Conservation (phyloP, 2,888 invertebrate species). For the Microdon myrmicae region DNA sequence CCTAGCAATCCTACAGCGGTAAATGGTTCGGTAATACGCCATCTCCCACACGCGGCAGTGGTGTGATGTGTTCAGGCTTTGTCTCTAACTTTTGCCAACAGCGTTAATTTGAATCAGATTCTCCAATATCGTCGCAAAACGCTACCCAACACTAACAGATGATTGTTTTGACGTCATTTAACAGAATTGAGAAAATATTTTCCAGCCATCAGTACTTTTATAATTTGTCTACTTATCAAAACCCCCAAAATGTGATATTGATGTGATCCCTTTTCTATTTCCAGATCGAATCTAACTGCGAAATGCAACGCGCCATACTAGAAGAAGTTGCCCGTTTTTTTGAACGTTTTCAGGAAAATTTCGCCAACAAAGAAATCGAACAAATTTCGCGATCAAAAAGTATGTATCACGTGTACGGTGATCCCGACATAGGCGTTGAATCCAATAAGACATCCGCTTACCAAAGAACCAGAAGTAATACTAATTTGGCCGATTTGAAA, state of each 20-base stretch:
- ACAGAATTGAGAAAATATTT: no score
- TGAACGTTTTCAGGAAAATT: conserved; percentile 68
- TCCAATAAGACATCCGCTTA: conserved; percentile 53
- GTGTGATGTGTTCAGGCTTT: no score
- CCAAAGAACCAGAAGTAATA: conserved; percentile 63
- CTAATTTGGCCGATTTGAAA: conserved; percentile 59
- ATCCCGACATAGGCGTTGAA: conserved; percentile 50
- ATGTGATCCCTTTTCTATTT: conserved; percentile 43
- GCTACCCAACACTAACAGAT: background rate
- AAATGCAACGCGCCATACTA: conserved; percentile 77
- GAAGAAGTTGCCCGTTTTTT: conserved; percentile 75
- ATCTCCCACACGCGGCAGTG: no score
- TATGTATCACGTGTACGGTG: conserved; percentile 62
- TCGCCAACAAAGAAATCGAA: conserved; percentile 54
- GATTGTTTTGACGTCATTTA: background rate
- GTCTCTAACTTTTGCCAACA: no score
- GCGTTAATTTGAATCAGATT: no score
- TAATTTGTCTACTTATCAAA: background rate
- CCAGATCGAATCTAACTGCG: conserved; percentile 74
- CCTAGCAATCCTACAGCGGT: no score
- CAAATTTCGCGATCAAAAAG: conserved; percentile 67
- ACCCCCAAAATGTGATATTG: no score
- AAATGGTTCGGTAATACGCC: no score
- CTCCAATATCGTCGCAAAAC: background rate
- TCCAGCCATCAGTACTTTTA: background rate